Base-by-base conservation (phyloP, 2,113 vertebrate genomes). In the Antidorcas marsupialis region DNA sequence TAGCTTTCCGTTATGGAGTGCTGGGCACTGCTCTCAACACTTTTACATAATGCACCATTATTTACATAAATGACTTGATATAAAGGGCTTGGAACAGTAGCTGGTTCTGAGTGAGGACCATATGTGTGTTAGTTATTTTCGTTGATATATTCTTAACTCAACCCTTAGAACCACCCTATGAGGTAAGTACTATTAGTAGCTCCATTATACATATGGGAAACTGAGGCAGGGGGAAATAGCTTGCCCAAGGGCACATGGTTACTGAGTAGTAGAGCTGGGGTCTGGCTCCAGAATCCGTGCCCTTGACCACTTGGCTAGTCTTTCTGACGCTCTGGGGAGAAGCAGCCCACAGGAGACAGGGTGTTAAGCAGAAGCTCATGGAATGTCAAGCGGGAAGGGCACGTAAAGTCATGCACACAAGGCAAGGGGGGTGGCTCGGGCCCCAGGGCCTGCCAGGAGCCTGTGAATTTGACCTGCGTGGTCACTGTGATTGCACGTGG, bases 401-500 rank as follows among this genome's bases (percentile, higher is more conserved):
- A 23, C 14, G 23, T 45, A 36, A 81, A 36, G 30, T 59, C 2
- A 14, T 14, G n/a, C 25, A 33, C 59, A 62, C 62, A 39, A 71
- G 52, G 33, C 76, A 16, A 33, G 39, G 53, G 13, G 13, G 17
- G 60, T 23, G 21, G 39, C 45, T 14, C 52, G 7, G 33, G 43
- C 23, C 50, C 50, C 45, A 39, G 0, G 8, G 19, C 23, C 50
- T 1, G 30, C 6, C 3, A 7, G 59, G 15, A 78, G 45, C 43
- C 4, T 0, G 0, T 19, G 33, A n/a, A 15, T 7, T 62, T 6
- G 1, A 47, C 57, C 74, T 64, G 79, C 3, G 5, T 19, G 8
- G 1, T 19, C 23, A 13, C 50, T 23, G 19, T 27, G 52, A 52
- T 23, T 81, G 45, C 16, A 1, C 0, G 2, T 19, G 43, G 43